phyloP scores from a whole-genome alignment of 2,113 vertebrate species.

The Petrocephalus zakoni region DNA sequence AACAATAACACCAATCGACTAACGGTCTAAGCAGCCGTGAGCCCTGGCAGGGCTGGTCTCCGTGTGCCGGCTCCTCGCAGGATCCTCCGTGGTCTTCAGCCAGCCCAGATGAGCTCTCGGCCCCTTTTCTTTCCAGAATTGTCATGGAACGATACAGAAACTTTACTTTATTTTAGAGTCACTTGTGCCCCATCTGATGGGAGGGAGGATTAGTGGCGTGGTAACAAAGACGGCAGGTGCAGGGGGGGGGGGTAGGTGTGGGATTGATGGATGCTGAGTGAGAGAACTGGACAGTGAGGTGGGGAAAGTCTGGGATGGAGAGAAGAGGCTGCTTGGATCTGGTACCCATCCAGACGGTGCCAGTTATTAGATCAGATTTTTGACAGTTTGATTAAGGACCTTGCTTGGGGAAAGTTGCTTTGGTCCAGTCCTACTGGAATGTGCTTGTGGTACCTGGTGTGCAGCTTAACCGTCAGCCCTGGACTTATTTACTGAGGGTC shows the following conservation, averaged over 20 bases:
- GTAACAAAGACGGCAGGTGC: constrained; percentile 13
- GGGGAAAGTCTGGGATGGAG: constrained; percentile 16
- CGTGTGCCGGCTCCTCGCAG: constrained; percentile 20
- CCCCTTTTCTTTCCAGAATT: not conserved
- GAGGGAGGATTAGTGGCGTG: not conserved
- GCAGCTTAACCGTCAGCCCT: not conserved
- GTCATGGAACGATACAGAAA: not conserved
- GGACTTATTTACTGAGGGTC: not conserved
- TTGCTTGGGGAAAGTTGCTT: not conserved
- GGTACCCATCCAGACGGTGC: not conserved
- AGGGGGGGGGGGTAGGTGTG: not conserved
- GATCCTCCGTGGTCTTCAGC: not conserved
- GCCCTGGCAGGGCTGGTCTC: not conserved
- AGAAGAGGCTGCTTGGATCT: constrained; percentile 27
- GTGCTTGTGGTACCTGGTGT: not conserved
- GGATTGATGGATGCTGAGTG: constrained; percentile 2
- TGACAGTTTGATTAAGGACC: not conserved
- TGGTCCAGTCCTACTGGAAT: not conserved
- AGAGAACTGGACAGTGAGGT: constrained; percentile 33
- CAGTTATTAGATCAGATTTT: not conserved
- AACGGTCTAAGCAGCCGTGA: constrained; percentile 19
- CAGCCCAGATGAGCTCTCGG: not conserved
- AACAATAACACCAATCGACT: constrained; percentile 37
- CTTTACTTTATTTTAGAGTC: not conserved
- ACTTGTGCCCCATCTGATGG: not conserved